Conservation (phyloP, 2,888 invertebrate genomes). For the Nymphalis urticae region DNA sequence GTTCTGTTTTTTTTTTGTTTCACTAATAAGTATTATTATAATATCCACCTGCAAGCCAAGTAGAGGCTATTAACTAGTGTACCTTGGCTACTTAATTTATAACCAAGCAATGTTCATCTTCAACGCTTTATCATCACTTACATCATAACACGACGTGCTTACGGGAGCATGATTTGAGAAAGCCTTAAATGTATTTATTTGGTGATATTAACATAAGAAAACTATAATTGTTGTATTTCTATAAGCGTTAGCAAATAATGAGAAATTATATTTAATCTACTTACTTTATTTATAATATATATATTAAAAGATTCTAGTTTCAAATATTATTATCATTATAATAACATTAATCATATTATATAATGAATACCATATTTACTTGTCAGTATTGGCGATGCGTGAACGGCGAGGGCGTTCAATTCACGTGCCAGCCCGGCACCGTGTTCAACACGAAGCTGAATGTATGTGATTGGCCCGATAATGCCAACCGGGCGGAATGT, state of each 20-base stretch:
- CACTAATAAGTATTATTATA: not conserved
- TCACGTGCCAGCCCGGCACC: constrained; percentile 87
- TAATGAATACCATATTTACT: constrained; percentile 30
- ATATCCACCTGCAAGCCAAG: not conserved
- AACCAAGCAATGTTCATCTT: constrained; percentile 4
- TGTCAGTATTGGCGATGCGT: constrained; percentile 92
- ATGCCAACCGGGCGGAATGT: constrained; percentile 85
- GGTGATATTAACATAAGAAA: too few relatives aligned
- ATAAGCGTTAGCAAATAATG: too few relatives aligned
- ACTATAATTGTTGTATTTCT: too few relatives aligned
- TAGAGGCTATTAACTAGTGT: not conserved
- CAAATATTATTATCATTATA: too few relatives aligned
- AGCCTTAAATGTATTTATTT: not conserved
- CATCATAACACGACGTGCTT: not conserved
- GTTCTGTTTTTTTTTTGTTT: not conserved
- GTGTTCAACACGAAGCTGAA: constrained; percentile 86
- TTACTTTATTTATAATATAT: too few relatives aligned
- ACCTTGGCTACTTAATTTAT: not conserved
- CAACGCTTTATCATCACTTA: not conserved
- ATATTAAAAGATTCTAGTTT: too few relatives aligned
- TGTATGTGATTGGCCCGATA: constrained; percentile 91
- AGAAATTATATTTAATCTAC: too few relatives aligned
- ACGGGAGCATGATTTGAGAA: not conserved
- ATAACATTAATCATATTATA: not conserved
- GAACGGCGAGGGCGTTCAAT: constrained; percentile 87